These are phyloP conservation scores for Drosophila melanosoma DNA, from an alignment of 2,888 invertebrate genomes.

Conservation along the genomic window DNA sequence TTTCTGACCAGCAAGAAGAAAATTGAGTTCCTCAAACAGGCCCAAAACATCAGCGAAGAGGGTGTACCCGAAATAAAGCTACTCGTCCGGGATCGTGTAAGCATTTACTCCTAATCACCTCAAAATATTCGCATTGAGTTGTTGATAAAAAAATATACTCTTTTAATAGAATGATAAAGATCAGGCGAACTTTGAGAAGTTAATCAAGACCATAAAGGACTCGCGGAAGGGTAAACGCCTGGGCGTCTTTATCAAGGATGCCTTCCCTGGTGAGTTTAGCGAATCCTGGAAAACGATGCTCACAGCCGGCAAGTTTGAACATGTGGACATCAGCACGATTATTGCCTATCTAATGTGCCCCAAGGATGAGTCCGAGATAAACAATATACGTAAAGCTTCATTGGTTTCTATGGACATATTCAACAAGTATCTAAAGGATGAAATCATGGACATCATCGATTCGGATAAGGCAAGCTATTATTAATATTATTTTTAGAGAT, in stretches of 20 bases:
- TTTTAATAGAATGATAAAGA: slow-evolving; percentile 92
- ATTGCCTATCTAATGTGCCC: slow-evolving; percentile 95
- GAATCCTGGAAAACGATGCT: slow-evolving; percentile 94
- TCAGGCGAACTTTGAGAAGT: slow-evolving; percentile 93
- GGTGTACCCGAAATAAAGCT: slow-evolving; percentile 94
- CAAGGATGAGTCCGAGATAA: slow-evolving; percentile 97
- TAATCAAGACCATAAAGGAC: slow-evolving; percentile 91
- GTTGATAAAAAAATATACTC: neutral
- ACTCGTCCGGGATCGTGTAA: slow-evolving; percentile 95
- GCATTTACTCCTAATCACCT: slow-evolving; percentile 45
- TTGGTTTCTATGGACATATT: slow-evolving; percentile 97
- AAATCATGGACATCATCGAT: slow-evolving; percentile 99
- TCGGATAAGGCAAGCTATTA: slow-evolving; percentile 91
- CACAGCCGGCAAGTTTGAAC: slow-evolving; percentile 92
- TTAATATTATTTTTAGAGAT: neutral
- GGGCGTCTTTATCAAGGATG: slow-evolving; percentile 97
- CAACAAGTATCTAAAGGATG: slow-evolving; percentile 97
- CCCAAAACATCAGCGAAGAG: slow-evolving; percentile 94
- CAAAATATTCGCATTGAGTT: neutral
- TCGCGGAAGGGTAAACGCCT: slow-evolving; percentile 95
- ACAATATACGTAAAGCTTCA: slow-evolving; percentile 96
- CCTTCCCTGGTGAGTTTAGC: slow-evolving; percentile 96
- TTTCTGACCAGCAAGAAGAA: slow-evolving; percentile 99
- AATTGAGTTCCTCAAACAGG: slow-evolving; percentile 96
- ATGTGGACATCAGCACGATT: slow-evolving; percentile 93